A percentile compares a stretch with the other conserved stretches of the same genome.
These are phyloP conservation scores for Notocelia uddmanniana DNA, from an alignment of 2,888 invertebrate species.

Conservation along the genomic window DNA sequence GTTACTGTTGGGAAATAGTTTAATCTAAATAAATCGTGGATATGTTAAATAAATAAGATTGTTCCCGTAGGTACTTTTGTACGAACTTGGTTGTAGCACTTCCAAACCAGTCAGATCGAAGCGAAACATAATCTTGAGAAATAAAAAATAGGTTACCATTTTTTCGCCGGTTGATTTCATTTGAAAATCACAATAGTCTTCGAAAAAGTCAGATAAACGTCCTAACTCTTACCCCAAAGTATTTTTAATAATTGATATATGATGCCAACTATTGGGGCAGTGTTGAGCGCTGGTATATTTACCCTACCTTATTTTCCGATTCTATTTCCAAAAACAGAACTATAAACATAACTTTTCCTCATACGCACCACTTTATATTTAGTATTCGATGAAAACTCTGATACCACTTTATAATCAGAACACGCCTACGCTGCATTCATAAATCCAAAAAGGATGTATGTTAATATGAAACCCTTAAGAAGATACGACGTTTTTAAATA, in stretches of 20 bases:
- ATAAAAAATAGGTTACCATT: not conserved
- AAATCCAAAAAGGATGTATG: not conserved
- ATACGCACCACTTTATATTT: constrained; percentile 22
- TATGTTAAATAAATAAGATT: not conserved
- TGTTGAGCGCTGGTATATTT: not conserved
- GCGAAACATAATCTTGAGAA: not conserved
- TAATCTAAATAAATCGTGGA: not conserved
- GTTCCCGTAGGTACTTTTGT: not conserved
- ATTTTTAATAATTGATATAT: no score
- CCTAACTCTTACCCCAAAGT: no score
- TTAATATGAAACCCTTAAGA: not conserved
- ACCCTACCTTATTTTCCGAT: not conserved
- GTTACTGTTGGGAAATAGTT: constrained; percentile 25
- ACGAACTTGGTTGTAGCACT: not conserved
- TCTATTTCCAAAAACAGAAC: not conserved
- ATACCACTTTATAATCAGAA: constrained; percentile 22
- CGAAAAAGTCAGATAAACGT: no score
- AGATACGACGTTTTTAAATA: not conserved
- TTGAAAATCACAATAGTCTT: no score
- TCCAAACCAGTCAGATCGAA: not conserved
- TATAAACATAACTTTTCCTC: constrained; percentile 17
- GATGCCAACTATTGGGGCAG: no score
- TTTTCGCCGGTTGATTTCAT: not conserved
- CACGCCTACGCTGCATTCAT: not conserved
- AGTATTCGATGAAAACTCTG: constrained; percentile 36